Evolutionary conservation across 2,113 vertebrate genomes (phyloP).

Genomic region (Amphilophus citrinellus): DNA sequence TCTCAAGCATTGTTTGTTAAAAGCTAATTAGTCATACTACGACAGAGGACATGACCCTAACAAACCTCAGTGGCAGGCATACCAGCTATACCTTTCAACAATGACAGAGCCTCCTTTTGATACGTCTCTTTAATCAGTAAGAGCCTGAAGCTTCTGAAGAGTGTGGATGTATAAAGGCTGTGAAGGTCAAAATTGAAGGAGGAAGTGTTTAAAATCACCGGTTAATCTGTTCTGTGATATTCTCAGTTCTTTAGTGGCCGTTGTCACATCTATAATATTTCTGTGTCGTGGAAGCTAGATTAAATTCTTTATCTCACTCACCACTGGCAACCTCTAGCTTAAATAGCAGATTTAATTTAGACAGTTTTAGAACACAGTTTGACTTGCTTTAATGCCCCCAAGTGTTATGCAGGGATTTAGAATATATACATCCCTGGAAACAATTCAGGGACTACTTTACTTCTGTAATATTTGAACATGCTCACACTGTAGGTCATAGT

Average conservation of each 20-base stretch:
- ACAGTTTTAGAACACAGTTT: background rate
- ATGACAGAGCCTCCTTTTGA: conserved; percentile 4
- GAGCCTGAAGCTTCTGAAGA: conserved; percentile 14
- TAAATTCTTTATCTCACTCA: background rate
- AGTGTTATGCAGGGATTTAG: background rate
- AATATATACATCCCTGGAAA: background rate
- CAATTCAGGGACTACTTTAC: background rate
- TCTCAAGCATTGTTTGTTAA: conserved; percentile 32
- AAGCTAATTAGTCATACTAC: conserved; percentile 45
- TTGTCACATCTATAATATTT: background rate
- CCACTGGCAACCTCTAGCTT: background rate
- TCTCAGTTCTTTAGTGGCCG: background rate
- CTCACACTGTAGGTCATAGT: background rate
- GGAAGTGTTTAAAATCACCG: conserved; percentile 19
- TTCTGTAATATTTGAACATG: background rate
- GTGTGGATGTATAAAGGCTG: background rate
- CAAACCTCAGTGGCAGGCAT: background rate
- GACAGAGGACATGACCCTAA: conserved; percentile 15
- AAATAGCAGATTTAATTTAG: background rate
- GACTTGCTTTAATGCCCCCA: background rate
- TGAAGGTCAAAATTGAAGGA: conserved; percentile 31
- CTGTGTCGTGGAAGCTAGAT: background rate
- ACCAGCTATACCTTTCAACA: background rate
- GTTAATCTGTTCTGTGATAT: conserved; percentile 54
- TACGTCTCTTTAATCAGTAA: conserved; percentile 30